A percentile compares a stretch with the other conserved stretches of the same genome.
Conservation (phyloP, 2,113 vertebrate genomes). For the Melanerpes aurifrons region DNA sequence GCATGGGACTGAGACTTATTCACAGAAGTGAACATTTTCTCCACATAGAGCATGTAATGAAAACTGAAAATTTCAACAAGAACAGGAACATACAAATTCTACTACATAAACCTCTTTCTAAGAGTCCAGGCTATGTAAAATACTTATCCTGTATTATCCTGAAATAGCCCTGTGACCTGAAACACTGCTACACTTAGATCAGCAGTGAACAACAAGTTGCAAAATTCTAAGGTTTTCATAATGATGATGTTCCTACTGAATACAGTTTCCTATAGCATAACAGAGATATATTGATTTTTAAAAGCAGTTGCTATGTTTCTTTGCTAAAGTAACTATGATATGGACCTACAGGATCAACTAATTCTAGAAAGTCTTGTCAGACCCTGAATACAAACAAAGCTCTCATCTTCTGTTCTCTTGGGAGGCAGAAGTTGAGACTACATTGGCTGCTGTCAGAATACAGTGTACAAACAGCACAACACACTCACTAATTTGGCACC, state of each 20-base stretch:
- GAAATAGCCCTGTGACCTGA: not conserved
- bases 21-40: not conserved
- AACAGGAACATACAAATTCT: not conserved
- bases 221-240: not conserved
- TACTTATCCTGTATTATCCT: not conserved
- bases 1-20: not conserved
- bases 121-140: not conserved
- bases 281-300: not conserved
- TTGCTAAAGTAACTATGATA: not conserved
- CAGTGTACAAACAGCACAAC: not conserved
- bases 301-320: not conserved
- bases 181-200: not conserved
- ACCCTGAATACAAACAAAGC: not conserved
- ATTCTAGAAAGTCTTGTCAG: not conserved
- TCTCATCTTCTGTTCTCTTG: not conserved
- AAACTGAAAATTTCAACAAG: not conserved
- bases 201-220: not conserved
- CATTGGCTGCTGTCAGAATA: not conserved
- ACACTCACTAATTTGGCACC: not conserved
- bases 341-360: not conserved
- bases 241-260: not conserved
- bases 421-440: not conserved
- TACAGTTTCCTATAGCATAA: not conserved
- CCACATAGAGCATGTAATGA: not conserved
- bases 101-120: not conserved